These are phyloP conservation scores for Urocolius indicus DNA, from an alignment of 2,113 vertebrate species.

Conservation along the genomic window DNA sequence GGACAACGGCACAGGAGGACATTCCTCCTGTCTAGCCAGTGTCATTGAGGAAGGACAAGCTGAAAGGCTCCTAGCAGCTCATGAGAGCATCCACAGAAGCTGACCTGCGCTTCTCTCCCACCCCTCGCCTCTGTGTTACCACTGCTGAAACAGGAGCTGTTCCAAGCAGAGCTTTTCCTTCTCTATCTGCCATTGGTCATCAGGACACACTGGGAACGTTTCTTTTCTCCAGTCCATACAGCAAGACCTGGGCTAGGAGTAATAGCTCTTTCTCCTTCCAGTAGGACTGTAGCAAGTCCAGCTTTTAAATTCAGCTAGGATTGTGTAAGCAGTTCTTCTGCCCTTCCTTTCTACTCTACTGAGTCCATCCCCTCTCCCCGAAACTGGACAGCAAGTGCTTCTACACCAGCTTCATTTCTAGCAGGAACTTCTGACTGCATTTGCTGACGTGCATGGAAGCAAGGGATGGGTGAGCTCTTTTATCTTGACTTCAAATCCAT, in stretches of 20 bases:
- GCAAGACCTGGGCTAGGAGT: background rate
- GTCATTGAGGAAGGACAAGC: slow-evolving; percentile 20
- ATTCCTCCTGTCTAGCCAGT: background rate
- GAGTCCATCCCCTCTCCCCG: background rate
- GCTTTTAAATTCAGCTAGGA: slow-evolving; percentile 13
- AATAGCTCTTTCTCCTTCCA: background rate
- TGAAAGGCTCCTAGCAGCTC: background rate
- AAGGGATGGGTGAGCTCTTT: slow-evolving; percentile 67
- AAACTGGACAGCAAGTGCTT: background rate
- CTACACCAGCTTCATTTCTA: slow-evolving; percentile 8
- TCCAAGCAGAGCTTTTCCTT: background rate
- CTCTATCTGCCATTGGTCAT: background rate
- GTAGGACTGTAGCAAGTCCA: background rate
- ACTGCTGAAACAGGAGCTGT: background rate
- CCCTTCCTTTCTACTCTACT: background rate
- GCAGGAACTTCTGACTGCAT: slow-evolving; percentile 6
- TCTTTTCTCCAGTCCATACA: background rate
- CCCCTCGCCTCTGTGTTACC: background rate
- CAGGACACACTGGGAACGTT: background rate
- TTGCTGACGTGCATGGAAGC: slow-evolving; percentile 49
- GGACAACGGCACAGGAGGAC: background rate
- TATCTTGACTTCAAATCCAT: slow-evolving; percentile 32
- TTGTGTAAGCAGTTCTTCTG: slow-evolving; percentile 9
- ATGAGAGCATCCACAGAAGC: background rate
- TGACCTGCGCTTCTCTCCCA: background rate